These are phyloP conservation scores for Anguilla rostrata DNA, from an alignment of 2,113 vertebrate species.

Conservation along the genomic window DNA sequence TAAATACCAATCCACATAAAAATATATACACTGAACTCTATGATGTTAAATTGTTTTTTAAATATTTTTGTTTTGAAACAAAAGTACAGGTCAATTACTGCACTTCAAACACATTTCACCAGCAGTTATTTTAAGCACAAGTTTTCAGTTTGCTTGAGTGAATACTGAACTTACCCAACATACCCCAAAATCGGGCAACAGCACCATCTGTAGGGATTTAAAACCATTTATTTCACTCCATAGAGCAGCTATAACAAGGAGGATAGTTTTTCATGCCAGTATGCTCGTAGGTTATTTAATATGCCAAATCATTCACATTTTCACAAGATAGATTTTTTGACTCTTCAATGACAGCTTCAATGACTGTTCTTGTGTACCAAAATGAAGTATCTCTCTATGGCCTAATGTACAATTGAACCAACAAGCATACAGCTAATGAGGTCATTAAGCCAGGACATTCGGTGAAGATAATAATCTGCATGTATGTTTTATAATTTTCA, in stretches of 20 bases:
- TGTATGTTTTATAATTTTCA: no score
- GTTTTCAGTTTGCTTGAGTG: no score
- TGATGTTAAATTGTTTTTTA: no score
- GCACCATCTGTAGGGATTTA: neutral
- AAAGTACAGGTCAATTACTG: no score
- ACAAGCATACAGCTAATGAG: neutral
- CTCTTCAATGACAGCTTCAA: no score
- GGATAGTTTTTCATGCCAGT: neutral
- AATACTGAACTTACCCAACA: no score
- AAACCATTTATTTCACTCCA: neutral
- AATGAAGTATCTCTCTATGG: neutral
- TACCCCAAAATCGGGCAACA: neutral
- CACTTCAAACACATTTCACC: no score
- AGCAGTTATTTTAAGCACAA: no score
- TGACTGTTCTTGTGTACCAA: neutral
- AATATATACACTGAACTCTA: no score
- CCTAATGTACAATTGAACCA: neutral
- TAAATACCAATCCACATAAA: no score
- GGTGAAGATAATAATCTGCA: neutral
- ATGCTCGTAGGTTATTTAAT: neutral
- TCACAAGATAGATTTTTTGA: neutral
- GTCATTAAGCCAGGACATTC: neutral
- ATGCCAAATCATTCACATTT: neutral
- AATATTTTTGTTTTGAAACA: no score
- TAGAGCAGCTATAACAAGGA: no score